phyloP scores from a whole-genome alignment of 2,797 vertebrate genomes.

The Geotrypetes seraphini region DNA sequence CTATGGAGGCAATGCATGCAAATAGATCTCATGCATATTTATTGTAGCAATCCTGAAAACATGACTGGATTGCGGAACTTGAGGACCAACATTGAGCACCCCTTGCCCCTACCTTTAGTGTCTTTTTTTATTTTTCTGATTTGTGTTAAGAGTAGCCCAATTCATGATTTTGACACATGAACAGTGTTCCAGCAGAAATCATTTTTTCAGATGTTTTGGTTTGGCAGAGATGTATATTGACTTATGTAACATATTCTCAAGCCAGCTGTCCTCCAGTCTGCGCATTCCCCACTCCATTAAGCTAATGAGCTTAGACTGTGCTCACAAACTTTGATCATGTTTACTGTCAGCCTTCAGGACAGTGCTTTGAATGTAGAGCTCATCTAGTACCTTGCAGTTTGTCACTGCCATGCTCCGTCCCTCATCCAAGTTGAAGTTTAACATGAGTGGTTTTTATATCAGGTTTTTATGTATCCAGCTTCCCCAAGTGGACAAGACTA shows the following conservation, averaged over 20 bases:
- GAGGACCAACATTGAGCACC: no score
- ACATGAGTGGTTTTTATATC: slow-evolving; percentile 31
- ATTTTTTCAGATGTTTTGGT: slow-evolving; percentile 11
- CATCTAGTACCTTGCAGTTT: slow-evolving; percentile 14
- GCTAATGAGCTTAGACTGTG: slow-evolving; percentile 1
- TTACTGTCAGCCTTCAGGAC: slow-evolving; percentile 31
- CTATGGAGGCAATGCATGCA: no score
- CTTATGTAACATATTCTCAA: slow-evolving; percentile 8
- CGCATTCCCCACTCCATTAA: slow-evolving; percentile 1
- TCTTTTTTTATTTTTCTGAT: no score
- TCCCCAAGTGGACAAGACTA: slow-evolving; percentile 29
- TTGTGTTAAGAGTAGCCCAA: no score
- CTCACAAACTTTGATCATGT: slow-evolving; percentile 27
- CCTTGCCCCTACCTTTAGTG: no score
- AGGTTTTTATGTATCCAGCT: slow-evolving; percentile 14
- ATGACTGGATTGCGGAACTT: no score
- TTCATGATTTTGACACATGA: no score
- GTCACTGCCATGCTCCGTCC: slow-evolving; percentile 22
- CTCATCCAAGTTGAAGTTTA: slow-evolving; percentile 11
- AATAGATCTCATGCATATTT: no score
- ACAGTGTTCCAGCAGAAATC: no score
- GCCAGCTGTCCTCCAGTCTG: no score
- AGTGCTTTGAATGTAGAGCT: slow-evolving; percentile 30
- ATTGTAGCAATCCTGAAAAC: no score
- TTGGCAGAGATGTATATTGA: slow-evolving; percentile 9